phyloP scores from a whole-genome alignment of 2,797 vertebrate species.

The Psittacula derbiana region DNA sequence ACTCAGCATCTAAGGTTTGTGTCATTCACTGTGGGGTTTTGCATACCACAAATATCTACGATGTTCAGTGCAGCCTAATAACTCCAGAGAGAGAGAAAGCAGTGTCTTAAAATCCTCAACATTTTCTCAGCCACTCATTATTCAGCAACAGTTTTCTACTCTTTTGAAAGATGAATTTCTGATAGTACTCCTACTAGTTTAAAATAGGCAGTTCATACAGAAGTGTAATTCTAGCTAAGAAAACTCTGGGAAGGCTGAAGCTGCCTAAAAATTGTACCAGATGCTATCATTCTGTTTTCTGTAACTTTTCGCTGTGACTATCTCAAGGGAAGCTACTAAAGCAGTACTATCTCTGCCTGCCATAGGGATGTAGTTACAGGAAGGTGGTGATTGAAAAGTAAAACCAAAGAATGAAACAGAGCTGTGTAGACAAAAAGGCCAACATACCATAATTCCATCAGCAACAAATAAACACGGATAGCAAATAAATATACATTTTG shows the following conservation, averaged over 20 bases:
- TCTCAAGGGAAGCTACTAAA: neutral
- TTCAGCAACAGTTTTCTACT: neutral
- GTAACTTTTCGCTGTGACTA: neutral
- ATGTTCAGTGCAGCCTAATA: neutral
- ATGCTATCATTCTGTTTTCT: neutral
- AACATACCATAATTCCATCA: neutral
- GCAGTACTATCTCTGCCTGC: neutral
- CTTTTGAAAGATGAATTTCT: neutral
- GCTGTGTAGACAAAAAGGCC: neutral
- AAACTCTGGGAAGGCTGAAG: neutral
- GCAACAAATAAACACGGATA: neutral
- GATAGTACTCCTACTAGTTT: neutral
- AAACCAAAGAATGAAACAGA: neutral
- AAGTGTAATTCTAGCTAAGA: neutral
- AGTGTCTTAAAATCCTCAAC: neutral
- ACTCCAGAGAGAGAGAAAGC: neutral
- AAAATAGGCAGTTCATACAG: neutral
- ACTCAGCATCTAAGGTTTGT: neutral
- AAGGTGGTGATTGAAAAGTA: neutral
- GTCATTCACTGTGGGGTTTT: neutral
- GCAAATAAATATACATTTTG: neutral
- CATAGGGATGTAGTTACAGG: neutral
- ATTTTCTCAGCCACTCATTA: fast-evolving
- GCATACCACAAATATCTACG: neutral
- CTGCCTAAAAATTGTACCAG: neutral